Evolutionary conservation across 2,888 invertebrate genomes (phyloP).

Genomic region (Horisme vitalbata): DNA sequence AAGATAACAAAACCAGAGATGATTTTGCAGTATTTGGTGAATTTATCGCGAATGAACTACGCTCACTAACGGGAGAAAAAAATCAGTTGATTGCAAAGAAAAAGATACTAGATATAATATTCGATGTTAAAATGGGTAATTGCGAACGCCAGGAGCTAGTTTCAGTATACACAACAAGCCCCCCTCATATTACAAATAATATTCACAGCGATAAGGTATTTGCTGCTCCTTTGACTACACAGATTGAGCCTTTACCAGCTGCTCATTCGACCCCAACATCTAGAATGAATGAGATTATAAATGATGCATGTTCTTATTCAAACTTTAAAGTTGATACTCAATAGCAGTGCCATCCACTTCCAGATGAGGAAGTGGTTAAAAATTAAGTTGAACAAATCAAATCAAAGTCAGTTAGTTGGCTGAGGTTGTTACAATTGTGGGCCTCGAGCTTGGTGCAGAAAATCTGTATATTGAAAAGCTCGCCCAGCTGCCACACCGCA

Average conservation of each 20-base stretch:
- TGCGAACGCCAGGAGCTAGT: slow-evolving; percentile 61
- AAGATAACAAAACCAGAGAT: slow-evolving; percentile 62
- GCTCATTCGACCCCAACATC: slow-evolving; percentile 59
- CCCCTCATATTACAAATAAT: slow-evolving; percentile 43
- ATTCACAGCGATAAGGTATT: slow-evolving; percentile 62
- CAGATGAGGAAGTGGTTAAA: slow-evolving; percentile 65
- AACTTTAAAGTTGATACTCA: slow-evolving; percentile 74
- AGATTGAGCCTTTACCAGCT: slow-evolving; percentile 59
- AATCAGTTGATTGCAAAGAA: slow-evolving; percentile 82
- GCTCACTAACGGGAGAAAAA: slow-evolving; percentile 80
- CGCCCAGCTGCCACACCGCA: no score
- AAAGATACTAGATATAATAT: slow-evolving; percentile 84
- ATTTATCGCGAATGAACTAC: slow-evolving; percentile 83
- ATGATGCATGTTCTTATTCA: slow-evolving; percentile 66
- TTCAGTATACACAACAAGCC: slow-evolving; percentile 53
- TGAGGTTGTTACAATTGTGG: no score
- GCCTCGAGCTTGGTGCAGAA: no score
- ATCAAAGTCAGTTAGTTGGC: no score
- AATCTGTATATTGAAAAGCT: no score
- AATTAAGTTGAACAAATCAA: slow-evolving; percentile 45
- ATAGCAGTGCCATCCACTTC: slow-evolving; percentile 72
- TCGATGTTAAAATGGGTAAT: slow-evolving; percentile 84
- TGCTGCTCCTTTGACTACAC: slow-evolving; percentile 57
- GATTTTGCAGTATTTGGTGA: slow-evolving; percentile 84
- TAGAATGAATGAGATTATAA: slow-evolving; percentile 70